These are phyloP conservation scores for Coecobrya sp. DNA, from an alignment of 2,888 invertebrate genomes.

Conservation along the genomic window DNA sequence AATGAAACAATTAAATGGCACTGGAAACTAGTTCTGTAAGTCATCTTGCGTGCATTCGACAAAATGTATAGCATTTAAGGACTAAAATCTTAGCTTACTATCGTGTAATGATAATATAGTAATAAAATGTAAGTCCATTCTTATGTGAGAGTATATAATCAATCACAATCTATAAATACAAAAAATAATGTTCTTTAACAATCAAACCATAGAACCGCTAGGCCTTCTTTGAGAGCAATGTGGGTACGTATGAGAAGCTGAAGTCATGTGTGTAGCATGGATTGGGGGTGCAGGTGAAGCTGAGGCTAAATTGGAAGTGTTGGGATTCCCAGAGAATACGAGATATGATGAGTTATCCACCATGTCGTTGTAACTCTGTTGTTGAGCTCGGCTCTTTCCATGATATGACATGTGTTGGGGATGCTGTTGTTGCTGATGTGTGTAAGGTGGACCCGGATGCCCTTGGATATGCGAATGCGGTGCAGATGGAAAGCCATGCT, in stretches of 20 bases:
- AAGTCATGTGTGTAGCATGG: constrained; percentile 72
- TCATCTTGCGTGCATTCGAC: not conserved
- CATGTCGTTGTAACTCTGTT: constrained; percentile 79
- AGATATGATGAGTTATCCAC: constrained; percentile 81
- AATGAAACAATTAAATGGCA: constrained; percentile 53
- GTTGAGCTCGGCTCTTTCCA: constrained; percentile 79
- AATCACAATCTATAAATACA: constrained; percentile 29
- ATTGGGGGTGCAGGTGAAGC: constrained; percentile 40
- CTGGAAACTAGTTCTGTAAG: constrained; percentile 52
- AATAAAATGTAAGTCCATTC: constrained; percentile 20
- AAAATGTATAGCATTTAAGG: not conserved
- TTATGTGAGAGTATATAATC: not conserved
- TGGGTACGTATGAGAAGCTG: constrained; percentile 77
- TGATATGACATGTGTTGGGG: constrained; percentile 79
- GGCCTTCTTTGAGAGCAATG: constrained; percentile 80
- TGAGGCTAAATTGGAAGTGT: constrained; percentile 75
- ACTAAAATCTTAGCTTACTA: not conserved
- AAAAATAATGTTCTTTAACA: constrained; percentile 42
- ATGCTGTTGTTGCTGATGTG: constrained; percentile 72
- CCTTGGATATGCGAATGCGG: constrained; percentile 77
- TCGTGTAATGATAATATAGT: not conserved
- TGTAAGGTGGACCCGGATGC: constrained; percentile 63
- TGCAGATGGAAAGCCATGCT: constrained; percentile 51
- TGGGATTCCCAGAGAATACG: constrained; percentile 80
- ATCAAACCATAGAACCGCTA: constrained; percentile 79